These are phyloP conservation scores for Drosophila lacicola DNA, from an alignment of 2,888 invertebrate species.

Conservation along the genomic window DNA sequence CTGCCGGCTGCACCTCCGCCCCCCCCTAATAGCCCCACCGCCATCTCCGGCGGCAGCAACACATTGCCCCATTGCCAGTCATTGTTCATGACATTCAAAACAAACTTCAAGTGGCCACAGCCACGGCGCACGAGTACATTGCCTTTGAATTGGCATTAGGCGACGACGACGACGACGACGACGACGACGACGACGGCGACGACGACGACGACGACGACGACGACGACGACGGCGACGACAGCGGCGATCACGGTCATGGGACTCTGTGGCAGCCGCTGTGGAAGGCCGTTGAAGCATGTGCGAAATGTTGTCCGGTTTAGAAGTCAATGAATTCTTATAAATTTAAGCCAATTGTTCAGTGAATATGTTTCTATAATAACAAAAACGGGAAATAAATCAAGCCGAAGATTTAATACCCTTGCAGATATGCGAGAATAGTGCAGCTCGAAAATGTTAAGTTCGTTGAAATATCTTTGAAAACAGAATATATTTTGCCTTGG, in stretches of 20 bases:
- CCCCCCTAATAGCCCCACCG: slow-evolving; percentile 17
- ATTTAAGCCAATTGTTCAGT: slow-evolving; percentile 13
- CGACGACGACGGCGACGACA: slow-evolving; percentile 3
- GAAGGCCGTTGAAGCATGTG: slow-evolving; percentile 38
- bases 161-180: slow-evolving; percentile 6
- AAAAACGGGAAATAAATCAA: too few species aligned
- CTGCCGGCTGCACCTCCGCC: slow-evolving; percentile 13
- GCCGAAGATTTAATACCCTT: too few species aligned
- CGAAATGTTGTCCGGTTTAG: slow-evolving; percentile 14
- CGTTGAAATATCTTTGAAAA: too few species aligned
- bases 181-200: slow-evolving; percentile 2
- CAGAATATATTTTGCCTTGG: too few species aligned
- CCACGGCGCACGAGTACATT: slow-evolving; percentile 46
- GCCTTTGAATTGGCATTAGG: slow-evolving; percentile 46
- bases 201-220: slow-evolving; percentile 5
- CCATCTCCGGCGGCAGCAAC: slow-evolving; percentile 8
- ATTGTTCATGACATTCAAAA: slow-evolving; percentile 82
- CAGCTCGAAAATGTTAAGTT: too few species aligned
- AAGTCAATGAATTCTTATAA: slow-evolving; percentile 28
- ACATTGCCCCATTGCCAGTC: slow-evolving; percentile 54
- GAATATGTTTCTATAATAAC: too few species aligned
- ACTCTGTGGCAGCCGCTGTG: slow-evolving; percentile 21
- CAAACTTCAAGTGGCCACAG: slow-evolving; percentile 64
- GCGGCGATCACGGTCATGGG: slow-evolving; percentile 37
- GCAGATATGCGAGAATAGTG: too few species aligned